Conservation (phyloP, 1,140 invertebrate species). For the Epicauta chinensis region DNA sequence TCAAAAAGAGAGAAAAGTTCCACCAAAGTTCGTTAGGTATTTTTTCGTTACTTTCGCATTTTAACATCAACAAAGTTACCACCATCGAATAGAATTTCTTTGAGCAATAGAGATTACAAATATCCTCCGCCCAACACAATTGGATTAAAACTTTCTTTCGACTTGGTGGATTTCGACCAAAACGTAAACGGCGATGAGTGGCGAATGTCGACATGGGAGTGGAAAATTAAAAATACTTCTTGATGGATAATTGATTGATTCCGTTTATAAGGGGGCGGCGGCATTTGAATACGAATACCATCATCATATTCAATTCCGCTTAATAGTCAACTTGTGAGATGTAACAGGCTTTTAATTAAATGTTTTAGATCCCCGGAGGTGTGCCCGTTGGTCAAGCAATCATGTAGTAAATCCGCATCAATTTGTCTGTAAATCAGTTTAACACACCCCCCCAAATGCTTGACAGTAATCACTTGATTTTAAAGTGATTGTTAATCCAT, state of each 20-base stretch:
- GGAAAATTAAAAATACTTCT: no score
- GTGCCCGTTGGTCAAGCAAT: conserved; percentile 33
- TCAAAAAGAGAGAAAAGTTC: background rate
- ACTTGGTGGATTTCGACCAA: no score
- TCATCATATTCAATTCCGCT: conserved; percentile 21
- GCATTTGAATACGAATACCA: background rate
- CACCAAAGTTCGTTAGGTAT: conserved; percentile 6
- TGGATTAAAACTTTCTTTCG: conserved; percentile 11
- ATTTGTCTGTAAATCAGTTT: conserved; percentile 30
- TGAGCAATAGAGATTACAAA: conserved; percentile 14
- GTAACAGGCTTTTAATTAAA: conserved; percentile 33
- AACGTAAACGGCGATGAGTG: no score
- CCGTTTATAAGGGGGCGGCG: no score
- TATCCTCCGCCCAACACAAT: conserved; percentile 6
- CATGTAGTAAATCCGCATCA: conserved; percentile 30
- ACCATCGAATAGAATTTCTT: conserved; percentile 5
- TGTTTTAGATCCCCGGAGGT: conserved; percentile 32
- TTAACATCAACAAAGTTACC: conserved; percentile 7
- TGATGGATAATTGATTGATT: no score
- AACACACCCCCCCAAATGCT: conserved; percentile 18
- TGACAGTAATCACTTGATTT: no score
- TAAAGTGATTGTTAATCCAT: conserved; percentile 23
- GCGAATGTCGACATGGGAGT: no score
- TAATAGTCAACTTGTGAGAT: conserved; percentile 28
- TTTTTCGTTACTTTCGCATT: conserved; percentile 10